A percentile compares a stretch with the other conserved stretches of the same genome.
phyloP scores from a whole-genome alignment of 35 echinoderm and acorn worm genomes.

The Apostichopus californicus region DNA sequence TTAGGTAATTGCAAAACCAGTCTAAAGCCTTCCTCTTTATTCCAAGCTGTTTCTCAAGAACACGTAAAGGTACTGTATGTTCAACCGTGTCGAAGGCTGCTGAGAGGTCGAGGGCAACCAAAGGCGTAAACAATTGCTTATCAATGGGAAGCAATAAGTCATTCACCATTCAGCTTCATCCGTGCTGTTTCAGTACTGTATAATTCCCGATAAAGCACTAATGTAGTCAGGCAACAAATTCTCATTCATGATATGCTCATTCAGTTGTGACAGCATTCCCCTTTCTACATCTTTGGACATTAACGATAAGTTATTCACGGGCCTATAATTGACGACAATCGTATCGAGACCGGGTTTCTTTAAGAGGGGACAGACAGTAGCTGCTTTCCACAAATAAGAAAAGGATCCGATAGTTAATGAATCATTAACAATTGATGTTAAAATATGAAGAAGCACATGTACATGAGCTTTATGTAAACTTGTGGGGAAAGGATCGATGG shows the following conservation, averaged over 20 bases:
- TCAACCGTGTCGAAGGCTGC: slow-evolving; percentile 20
- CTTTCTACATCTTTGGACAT: slow-evolving; percentile 9
- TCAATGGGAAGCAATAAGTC: background rate
- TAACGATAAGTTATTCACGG: background rate
- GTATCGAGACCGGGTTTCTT: background rate
- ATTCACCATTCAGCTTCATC: too few relatives aligned
- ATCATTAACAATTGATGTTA: background rate
- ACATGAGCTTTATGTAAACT: background rate
- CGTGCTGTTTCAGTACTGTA: background rate
- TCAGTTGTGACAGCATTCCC: background rate
- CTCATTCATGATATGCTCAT: background rate
- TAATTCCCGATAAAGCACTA: background rate
- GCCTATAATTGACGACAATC: background rate
- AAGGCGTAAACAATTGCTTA: background rate
- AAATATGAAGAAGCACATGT: background rate
- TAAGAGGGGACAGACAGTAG: background rate
- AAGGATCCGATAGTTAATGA: background rate
- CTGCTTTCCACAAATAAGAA: background rate
- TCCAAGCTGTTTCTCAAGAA: background rate
- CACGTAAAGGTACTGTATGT: background rate
- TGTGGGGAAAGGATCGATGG: background rate
- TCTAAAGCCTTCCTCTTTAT: background rate
- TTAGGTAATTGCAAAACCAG: background rate
- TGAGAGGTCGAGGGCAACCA: background rate
- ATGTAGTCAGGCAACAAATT: slow-evolving; percentile 4